These are phyloP conservation scores for Myanophis thanlyinensis DNA, from an alignment of 2,113 vertebrate genomes.

Conservation along the genomic window DNA sequence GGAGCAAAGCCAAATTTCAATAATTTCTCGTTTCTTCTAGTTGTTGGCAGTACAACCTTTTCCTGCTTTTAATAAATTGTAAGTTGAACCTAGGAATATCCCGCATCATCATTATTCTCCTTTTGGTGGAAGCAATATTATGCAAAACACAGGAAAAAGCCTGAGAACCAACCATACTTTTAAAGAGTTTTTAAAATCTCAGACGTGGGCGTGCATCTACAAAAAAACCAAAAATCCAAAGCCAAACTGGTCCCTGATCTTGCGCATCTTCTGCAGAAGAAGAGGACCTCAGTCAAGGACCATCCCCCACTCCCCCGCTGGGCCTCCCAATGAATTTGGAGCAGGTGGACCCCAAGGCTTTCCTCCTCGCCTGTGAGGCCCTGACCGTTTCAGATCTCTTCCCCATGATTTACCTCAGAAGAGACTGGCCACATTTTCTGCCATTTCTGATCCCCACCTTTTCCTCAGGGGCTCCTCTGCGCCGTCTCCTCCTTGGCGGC, in stretches of 20 bases:
- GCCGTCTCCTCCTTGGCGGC: too few species aligned
- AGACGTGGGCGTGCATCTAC: background rate
- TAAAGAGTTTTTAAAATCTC: background rate
- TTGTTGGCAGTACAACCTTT: background rate
- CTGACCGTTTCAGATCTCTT: background rate
- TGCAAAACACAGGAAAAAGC: background rate
- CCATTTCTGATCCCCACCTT: too few species aligned
- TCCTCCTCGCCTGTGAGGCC: background rate
- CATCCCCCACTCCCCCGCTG: background rate
- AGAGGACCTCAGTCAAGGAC: background rate
- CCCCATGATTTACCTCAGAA: background rate
- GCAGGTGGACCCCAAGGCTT: rapidly evolving
- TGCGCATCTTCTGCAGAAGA: background rate
- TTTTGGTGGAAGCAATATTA: background rate
- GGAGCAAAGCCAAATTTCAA: background rate
- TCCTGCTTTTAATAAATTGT: background rate
- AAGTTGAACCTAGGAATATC: background rate
- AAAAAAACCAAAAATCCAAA: background rate
- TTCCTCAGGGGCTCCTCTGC: background rate
- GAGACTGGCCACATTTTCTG: background rate
- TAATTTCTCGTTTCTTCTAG: background rate
- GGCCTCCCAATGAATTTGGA: background rate
- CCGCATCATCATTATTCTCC: background rate
- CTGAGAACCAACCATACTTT: background rate
- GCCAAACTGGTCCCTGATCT: background rate